These are phyloP conservation scores for Hermetia illucens DNA, from an alignment of 1,140 invertebrate genomes.

Conservation along the genomic window DNA sequence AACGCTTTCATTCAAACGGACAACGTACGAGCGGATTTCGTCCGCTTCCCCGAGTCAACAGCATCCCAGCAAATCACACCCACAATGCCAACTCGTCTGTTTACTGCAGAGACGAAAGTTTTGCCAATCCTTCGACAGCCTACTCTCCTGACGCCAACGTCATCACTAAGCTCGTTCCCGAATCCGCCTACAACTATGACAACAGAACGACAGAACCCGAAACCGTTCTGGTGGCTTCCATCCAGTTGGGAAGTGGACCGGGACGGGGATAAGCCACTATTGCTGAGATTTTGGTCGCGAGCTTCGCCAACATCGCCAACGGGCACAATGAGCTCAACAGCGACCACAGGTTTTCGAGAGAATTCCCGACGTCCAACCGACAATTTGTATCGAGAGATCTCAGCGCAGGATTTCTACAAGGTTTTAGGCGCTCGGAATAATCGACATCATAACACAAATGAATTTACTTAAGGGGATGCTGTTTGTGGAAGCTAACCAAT, in stretches of 20 bases:
- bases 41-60: background rate
- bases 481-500: too few species aligned
- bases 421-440: background rate
- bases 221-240: constrained; percentile 2
- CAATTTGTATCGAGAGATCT: background rate
- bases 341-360: background rate
- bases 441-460: too few species aligned
- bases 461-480: too few species aligned
- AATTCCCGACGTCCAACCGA: background rate
- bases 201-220: background rate
- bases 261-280: background rate
- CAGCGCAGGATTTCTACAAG: background rate
- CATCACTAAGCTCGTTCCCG: background rate
- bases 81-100: background rate
- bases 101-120: background rate
- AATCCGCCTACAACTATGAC: background rate
- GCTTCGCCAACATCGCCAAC: too few species aligned
- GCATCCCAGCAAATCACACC: background rate
- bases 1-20: too few species aligned
- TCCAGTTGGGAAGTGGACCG: background rate
- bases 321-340: background rate
- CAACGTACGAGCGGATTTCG: background rate
- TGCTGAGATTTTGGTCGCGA: constrained; percentile 2
- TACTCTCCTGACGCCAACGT: background rate
- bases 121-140: background rate